A percentile compares a stretch with the other conserved stretches of the same genome.
These are phyloP conservation scores for Cassiopea andromeda DNA, from an alignment of 30 jellyfish, hydroid and myxozoan species.

Conservation along the genomic window DNA sequence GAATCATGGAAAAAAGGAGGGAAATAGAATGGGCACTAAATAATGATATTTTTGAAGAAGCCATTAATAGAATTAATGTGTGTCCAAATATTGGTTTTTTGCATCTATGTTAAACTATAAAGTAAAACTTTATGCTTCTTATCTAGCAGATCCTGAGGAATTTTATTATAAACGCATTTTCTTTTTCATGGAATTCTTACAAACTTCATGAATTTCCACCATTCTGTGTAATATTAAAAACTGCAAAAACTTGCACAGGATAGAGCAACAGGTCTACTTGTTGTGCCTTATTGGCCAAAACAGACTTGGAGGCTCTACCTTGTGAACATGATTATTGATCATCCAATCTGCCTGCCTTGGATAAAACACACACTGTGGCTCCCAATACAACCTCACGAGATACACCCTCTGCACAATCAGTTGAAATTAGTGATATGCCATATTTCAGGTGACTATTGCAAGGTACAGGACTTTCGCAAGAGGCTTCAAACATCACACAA, in stretches of 20 bases:
- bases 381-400: constrained; percentile 21
- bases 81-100: constrained; percentile 52
- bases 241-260: constrained; percentile 46
- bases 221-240: constrained; percentile 38
- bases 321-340: constrained; percentile 20
- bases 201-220: constrained; percentile 64
- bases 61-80: background rate
- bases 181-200: constrained; percentile 24
- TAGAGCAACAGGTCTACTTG: constrained; percentile 59
- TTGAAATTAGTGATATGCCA: constrained; percentile 41
- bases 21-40: constrained; percentile 64
- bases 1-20: background rate
- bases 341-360: constrained; percentile 6
- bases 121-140: constrained; percentile 32
- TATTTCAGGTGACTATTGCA: constrained; percentile 36
- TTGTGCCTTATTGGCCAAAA: constrained; percentile 78
- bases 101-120: constrained; percentile 3
- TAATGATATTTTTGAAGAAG: constrained; percentile 11
- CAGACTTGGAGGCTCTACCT: constrained; percentile 72
- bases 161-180: constrained; percentile 38
- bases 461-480: background rate
- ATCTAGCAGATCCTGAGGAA: constrained; percentile 48
- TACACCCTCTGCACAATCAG: constrained; percentile 19
- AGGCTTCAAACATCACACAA: background rate
- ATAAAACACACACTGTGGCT: background rate